phyloP scores from a whole-genome alignment of 2,113 vertebrate species.

The Meles meles region DNA sequence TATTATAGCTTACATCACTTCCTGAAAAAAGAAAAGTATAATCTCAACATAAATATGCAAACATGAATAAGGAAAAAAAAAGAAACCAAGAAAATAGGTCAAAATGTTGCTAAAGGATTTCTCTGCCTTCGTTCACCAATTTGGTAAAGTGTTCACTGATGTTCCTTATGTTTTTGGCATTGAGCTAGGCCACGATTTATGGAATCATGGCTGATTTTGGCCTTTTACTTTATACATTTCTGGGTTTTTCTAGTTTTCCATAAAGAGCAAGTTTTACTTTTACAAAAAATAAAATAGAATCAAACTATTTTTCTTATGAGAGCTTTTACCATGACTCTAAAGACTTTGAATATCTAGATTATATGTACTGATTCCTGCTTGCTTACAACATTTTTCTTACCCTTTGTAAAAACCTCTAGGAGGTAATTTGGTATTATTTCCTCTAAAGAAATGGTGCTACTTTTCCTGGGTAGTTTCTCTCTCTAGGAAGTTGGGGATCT shows the following conservation, averaged over 20 bases:
- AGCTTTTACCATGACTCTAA: not conserved
- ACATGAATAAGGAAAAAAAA: not conserved
- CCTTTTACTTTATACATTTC: not conserved
- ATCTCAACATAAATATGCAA: not conserved
- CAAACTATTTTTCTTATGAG: not conserved
- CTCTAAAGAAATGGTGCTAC: not conserved
- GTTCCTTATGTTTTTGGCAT: not conserved
- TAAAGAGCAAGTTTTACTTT: not conserved
- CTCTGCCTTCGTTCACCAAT: not conserved
- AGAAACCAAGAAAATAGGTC: not conserved
- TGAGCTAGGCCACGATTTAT: not conserved
- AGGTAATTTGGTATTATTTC: not conserved
- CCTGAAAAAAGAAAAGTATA: not conserved
- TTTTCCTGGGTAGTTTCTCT: not conserved
- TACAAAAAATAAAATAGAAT: not conserved
- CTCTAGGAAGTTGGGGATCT: not conserved
- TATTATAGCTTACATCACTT: conserved; percentile 21
- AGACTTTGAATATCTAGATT: not conserved
- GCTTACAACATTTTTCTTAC: not conserved
- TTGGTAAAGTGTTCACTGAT: not conserved
- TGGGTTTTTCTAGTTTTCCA: not conserved
- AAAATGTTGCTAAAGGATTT: not conserved
- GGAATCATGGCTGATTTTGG: not conserved
- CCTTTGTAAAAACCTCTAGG: not conserved
- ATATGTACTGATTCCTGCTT: not conserved